Conservation (phyloP, 2,113 vertebrate species). For the Lepisosteus osseus region DNA sequence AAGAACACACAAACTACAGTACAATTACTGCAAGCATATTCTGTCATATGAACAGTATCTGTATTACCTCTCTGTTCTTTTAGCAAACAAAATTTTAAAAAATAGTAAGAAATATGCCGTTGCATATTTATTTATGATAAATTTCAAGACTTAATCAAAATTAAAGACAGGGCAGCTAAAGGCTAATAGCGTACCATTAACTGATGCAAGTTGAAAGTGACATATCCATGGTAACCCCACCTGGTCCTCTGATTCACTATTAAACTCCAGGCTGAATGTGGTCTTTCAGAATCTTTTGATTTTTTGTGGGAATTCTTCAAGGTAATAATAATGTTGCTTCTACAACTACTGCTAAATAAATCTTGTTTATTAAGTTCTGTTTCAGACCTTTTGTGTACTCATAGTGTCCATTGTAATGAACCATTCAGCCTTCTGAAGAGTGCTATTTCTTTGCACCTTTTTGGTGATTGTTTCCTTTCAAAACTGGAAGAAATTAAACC, state of each 20-base stretch:
- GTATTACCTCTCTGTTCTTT: not conserved
- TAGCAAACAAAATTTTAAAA: not conserved
- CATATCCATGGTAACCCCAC: slow-evolving; percentile 4
- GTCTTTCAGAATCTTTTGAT: not conserved
- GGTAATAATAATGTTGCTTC: too few relatives aligned
- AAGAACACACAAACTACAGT: too few relatives aligned
- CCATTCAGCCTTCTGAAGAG: too few relatives aligned
- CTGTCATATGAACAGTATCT: not conserved
- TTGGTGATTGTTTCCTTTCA: too few relatives aligned
- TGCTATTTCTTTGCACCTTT: too few relatives aligned
- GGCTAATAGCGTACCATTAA: not conserved
- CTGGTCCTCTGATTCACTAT: not conserved
- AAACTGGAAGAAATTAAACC: too few relatives aligned
- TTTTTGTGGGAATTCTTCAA: too few relatives aligned
- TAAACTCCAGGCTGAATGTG: not conserved
- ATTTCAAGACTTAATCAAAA: not conserved
- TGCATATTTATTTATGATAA: not conserved
- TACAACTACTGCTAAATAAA: too few relatives aligned
- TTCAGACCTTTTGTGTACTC: too few relatives aligned
- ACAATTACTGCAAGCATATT: too few relatives aligned
- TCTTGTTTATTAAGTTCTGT: too few relatives aligned
- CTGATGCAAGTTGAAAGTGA: not conserved
- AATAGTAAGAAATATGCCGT: not conserved
- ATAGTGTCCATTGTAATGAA: too few relatives aligned
- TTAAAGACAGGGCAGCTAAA: not conserved